Base-by-base conservation (phyloP, 2,113 vertebrate genomes). In the Tetrax tetrax region DNA sequence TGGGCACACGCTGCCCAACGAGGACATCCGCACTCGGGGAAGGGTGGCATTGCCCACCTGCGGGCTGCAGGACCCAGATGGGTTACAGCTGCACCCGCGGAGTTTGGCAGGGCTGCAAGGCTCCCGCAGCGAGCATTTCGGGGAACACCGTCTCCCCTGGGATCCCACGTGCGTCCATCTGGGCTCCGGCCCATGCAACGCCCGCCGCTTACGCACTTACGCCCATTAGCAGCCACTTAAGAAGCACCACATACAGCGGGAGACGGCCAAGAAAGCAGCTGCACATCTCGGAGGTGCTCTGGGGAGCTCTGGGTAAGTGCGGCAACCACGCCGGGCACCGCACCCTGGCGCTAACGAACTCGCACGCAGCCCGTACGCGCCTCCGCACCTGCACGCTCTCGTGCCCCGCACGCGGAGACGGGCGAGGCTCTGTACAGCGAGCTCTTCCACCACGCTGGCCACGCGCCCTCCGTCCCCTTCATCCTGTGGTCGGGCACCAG, bases 351-450 rank as follows among this genome's bases (percentile, higher is more conserved):
- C n/a, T 10, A 60, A 54, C 4, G 2, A 75, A 41, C 38, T 15
- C 4, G 1, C 38, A 10, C 6, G 1, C 23, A 27, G 51, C 47
- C 43, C 0, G 0, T 8, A 27, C 6, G 18, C 1, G 8, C 23
- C 56, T 10, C 69, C 12, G 41, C 92, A 76, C 75, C 87, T 37
- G 60, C 82, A 41, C 6, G 3, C 69, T 33, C 69, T 21, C 8
- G 37, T 33, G 51, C n/a, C 12, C 53, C 2, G 1, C 56, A 33
- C 1, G 1, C 0, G 0, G 43, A 31, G 41, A 69, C 0, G 4
- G 48, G 43, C 59, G 35, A 0, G 1, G 64, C 45, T 74, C 24
- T 65, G 45, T 12, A 41, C 76, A n/a, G 56, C 4, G 15, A 92
- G 61, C 89, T 76, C 85, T 48, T 51, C 79, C 81, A 78, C 57